Conservation (phyloP, 2,888 invertebrate genomes). For the Cordilura impudica region DNA sequence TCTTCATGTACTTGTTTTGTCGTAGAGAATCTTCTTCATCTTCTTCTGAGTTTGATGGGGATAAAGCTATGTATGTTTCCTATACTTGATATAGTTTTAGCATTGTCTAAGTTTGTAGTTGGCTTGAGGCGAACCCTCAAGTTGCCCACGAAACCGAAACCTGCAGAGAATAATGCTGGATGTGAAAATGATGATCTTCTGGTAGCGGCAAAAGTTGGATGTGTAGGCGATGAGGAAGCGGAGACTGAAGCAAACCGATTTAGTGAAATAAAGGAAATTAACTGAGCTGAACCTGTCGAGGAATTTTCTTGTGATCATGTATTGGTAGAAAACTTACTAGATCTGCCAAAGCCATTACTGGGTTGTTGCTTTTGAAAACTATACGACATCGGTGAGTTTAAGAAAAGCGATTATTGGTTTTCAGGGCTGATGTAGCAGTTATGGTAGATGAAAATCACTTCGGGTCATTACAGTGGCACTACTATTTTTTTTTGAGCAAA, state of each 20-base stretch:
- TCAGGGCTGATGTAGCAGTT: conserved; percentile 90
- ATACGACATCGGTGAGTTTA: conserved; percentile 76
- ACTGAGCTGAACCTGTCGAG: conserved; percentile 29
- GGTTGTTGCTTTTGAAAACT: too few relatives aligned
- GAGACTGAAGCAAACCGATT: conserved; percentile 78
- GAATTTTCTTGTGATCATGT: conserved; percentile 12
- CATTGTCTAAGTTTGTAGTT: conserved; percentile 72
- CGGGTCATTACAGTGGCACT: conserved; percentile 91
- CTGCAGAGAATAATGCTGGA: conserved; percentile 76
- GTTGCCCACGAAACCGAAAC: conserved; percentile 72
- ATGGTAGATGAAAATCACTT: conserved; percentile 90
- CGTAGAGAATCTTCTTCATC: conserved; percentile 64
- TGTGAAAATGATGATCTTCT: conserved; percentile 67
- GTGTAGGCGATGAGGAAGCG: conserved; percentile 68
- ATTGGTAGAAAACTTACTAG: conserved; percentile 66
- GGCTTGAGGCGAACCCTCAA: conserved; percentile 82
- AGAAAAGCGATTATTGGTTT: conserved; percentile 80
- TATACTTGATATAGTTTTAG: too few relatives aligned
- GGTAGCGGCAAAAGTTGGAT: conserved; percentile 64
- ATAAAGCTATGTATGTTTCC: conserved; percentile 29
- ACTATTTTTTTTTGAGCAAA: conserved; percentile 87
- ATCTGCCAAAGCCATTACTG: conserved; percentile 75
- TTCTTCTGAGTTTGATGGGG: conserved; percentile 48
- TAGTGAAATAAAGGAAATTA: conserved; percentile 69
- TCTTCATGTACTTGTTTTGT: conserved; percentile 69